Evolutionary conservation across 1,140 invertebrate species (phyloP), one percentile per base, ranked within the genome.

Genomic region (Trichonephila inaurata): DNA sequence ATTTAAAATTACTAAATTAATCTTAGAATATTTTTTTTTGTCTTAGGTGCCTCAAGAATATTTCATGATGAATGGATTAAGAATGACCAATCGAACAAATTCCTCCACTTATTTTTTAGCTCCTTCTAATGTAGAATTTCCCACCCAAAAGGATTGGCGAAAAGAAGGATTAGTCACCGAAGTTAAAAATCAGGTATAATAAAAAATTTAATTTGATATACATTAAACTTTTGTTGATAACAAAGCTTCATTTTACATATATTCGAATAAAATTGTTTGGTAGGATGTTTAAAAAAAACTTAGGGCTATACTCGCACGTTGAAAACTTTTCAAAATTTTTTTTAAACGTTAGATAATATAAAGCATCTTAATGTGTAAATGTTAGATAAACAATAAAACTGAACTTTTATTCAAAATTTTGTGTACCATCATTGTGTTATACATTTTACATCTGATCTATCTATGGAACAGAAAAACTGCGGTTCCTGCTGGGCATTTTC

Each of bases 171-270:
- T 98, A 94, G 98, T 99, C 44, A 99, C 98, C 44, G 96, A 96
- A 2, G 97, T 99, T 72, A 99, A 99, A 96, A 97, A 99, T 96
- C 98, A 99, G 96, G 98, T 97, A 95, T 97, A 16, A 40, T 3
- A 40, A 40, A 40, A 40, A 40, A 40, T 40, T 3, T 40, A 40
- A 40, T 40, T 40, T 40, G 33, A 40, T 40, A 40, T 40, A 40
- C 33, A 3, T 40, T 40, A 40, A 40, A 40, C 33, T 40, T 40
- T 40, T 40, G 2, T 40, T 40, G 33, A 3, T 40, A 3, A 40
- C 3, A 40, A 40, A 40, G 33, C 33, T 40, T 40, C 33, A 40
- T 40, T 40, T 4, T 40, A 40, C 2, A 2, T 40, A 40, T 40
- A 2, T 40, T 40, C 33, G 33, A 40, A 40, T 40, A 40, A 40